Percentiles rank a stretch among this genome's conserved stretches.
These are phyloP conservation scores for Centropristis striata DNA, from an alignment of 2,113 vertebrate genomes.

Conservation along the genomic window DNA sequence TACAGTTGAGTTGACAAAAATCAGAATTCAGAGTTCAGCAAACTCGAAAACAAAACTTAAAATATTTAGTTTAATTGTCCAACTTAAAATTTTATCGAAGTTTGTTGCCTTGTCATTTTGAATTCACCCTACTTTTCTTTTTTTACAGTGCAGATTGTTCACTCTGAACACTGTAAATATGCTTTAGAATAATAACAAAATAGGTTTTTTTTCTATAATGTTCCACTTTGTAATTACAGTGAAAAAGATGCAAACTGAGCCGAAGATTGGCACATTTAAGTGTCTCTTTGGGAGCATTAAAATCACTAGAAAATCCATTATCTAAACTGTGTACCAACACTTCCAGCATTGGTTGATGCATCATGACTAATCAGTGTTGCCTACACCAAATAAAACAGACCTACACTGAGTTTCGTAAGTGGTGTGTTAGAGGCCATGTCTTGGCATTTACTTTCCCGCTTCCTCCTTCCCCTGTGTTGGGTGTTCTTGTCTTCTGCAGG, in stretches of 20 bases:
- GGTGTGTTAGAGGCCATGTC: slow-evolving; percentile 4
- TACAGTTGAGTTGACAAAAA: too few relatives aligned
- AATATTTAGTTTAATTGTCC: too few relatives aligned
- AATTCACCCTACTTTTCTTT: too few relatives aligned
- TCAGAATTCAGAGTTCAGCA: too few relatives aligned
- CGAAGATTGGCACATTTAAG: neutral
- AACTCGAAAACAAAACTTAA: too few relatives aligned
- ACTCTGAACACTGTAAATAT: slow-evolving; percentile 7
- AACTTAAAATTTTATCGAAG: too few relatives aligned
- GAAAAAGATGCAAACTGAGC: neutral
- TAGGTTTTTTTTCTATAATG: neutral
- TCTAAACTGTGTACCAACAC: slow-evolving; percentile 9
- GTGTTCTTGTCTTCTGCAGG: neutral
- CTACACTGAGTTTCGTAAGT: slow-evolving; percentile 11
- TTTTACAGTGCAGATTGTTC: too few relatives aligned
- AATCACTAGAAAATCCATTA: neutral
- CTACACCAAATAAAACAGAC: slow-evolving; percentile 32
- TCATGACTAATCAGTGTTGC: slow-evolving; percentile 41
- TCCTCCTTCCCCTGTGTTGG: slow-evolving; percentile 2
- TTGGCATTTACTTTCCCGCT: slow-evolving; percentile 41
- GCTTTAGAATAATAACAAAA: neutral
- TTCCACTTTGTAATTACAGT: neutral
- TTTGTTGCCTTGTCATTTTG: too few relatives aligned
- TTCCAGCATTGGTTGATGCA: slow-evolving; percentile 13
- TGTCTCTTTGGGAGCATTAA: neutral